Evolutionary conservation across 2,113 vertebrate species (phyloP), one percentile per base, ranked within the genome.

Genomic region (Miniopterus natalensis): DNA sequence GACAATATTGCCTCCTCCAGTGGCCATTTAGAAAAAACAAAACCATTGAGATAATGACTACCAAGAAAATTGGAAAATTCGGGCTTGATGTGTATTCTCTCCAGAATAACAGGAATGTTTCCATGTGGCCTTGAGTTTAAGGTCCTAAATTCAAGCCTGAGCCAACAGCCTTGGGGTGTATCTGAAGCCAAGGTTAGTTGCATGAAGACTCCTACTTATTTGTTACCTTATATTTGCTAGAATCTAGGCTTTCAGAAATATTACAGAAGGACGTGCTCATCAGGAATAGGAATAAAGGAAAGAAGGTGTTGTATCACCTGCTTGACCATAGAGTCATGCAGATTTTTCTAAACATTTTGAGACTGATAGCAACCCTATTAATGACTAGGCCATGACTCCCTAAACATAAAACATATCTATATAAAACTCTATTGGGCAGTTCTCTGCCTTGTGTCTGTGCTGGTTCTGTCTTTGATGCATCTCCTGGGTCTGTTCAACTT

Each of bases 131-230:
- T 66, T 59, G 15, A 57, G 6, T 42, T 59, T 29, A 66, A 31
- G 21, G 3, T 31, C 20, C 18, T 31, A 78, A 59, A 1, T 80
- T 36, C 23, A 85, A 31, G 27, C 31, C 7, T 13, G 4, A 84
- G n/a, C 4, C 29, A 31, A n/a, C 3, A 21, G 3, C 1, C 20
- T 49, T 59, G 0, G 2, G 25, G 7, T 25, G 2, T 63, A 36
- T 15, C 25, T n/a, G 13, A 17, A 27, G 49, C 10, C 29, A 65
- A 0, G 5, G 9, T 21, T 5, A 17, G 8, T 13, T 55, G 8
- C 8, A 25, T 9, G n/a, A n/a, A 49, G 18, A 70, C 8, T 42
- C 71, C 49, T 80, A 45, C 17, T 55, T 59, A 10, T n/a, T 10
- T 4, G 6, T 40, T 55, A 27, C 1, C 8, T 49, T 8, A 9